Conservation (phyloP, 2,888 invertebrate genomes). For the Rhagonycha lutea region DNA sequence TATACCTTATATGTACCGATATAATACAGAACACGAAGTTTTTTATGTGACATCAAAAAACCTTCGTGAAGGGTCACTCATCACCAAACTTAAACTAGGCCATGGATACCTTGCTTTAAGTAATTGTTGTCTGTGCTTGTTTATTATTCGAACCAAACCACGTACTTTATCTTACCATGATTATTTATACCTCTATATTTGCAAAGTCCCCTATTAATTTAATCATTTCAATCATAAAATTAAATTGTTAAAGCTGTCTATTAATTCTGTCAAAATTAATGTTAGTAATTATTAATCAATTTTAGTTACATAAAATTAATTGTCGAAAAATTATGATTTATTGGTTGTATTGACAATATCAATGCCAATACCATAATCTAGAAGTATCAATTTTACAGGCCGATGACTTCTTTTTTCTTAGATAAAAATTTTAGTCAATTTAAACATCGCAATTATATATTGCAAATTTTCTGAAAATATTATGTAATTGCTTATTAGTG, state of each 20-base stretch:
- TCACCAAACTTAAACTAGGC: conserved; percentile 30
- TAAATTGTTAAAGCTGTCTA: not conserved
- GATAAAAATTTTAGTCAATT: not conserved
- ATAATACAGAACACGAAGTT: not conserved
- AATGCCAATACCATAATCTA: not conserved
- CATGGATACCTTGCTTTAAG: conserved; percentile 25
- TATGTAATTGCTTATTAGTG: too few species aligned
- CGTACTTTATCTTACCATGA: not conserved
- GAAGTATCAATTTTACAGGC: not conserved
- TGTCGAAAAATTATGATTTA: not conserved
- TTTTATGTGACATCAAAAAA: conserved; percentile 17
- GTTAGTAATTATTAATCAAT: not conserved
- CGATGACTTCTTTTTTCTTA: not conserved
- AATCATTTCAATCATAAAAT: not conserved
- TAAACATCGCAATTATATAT: not conserved
- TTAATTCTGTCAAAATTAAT: not conserved
- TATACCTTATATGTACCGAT: not conserved
- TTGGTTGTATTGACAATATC: not conserved
- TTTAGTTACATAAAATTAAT: not conserved
- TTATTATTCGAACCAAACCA: conserved; percentile 10
- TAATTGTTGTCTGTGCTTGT: conserved; percentile 26
- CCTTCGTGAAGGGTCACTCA: conserved; percentile 29
- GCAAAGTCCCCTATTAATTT: not conserved
- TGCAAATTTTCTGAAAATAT: not conserved
- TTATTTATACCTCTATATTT: not conserved